Base-by-base conservation (phyloP, 1,140 invertebrate genomes). In the Papilio polytes region DNA sequence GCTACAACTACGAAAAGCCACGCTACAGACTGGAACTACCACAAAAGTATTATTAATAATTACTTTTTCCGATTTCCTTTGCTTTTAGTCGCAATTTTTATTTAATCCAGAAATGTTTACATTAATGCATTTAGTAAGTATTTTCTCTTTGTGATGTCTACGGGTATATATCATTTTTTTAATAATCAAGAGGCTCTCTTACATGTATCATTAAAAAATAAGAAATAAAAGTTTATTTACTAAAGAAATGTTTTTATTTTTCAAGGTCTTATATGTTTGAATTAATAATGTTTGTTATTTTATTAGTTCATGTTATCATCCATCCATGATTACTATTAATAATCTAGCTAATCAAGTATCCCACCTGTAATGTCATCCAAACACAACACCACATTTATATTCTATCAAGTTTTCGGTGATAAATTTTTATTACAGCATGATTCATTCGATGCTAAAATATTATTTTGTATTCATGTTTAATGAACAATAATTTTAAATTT, bases 1-100 rank as follows among this genome's bases (percentile, higher is more conserved):
- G 93, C n/a, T 94, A 94, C 81, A 78, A 86, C 8, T 95, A 95
- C 66, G 87, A 91, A 70, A 93, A 87, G 79, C 94, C 94, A 9
- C 89, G 91, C 66, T 88, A 89, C 79, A 88, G 92, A 78, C 82
- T 95, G 46, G 91, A 94, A 80, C 80, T 94, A 20, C 94, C 94
- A 51, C 90, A 88, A 46, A 92, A 91, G 80, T 66, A 31, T 66
- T 66, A 66, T 26, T 66, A 15, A 31, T 15, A 66, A 66, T 66
- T 26, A 66, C 10, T 0, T 31, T 31, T 66, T 26, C 12, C 22
- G 31, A 66, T 31, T 26, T 66, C 22, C 22, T 66, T 66, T 66
- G 63, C 63, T 36, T 26, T 77, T 77, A 51, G 20, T 74, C 13
- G 46, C 73, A 74, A 15, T 74, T 22, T 44, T 74, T 20, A 74